Conservation (phyloP, 2,888 invertebrate genomes). For the Rhabditophanes sp. region DNA sequence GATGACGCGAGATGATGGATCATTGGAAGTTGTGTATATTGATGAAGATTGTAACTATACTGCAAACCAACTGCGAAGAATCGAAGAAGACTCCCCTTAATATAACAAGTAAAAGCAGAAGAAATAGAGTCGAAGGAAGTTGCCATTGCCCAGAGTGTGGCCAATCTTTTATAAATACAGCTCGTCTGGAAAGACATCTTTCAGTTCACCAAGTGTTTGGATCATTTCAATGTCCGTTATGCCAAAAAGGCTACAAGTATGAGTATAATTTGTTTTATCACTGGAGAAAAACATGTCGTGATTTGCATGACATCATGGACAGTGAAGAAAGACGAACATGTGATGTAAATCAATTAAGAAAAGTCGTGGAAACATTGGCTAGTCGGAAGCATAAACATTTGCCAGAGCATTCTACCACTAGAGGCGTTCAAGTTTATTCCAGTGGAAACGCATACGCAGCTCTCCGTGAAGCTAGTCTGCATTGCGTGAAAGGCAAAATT, state of each 20-base stretch:
- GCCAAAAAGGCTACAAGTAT: constrained; percentile 37
- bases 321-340: constrained; percentile 12
- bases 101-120: constrained; percentile 13
- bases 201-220: constrained; percentile 33
- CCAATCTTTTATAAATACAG: constrained; percentile 31
- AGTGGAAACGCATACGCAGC: too few relatives aligned
- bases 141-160: constrained; percentile 27
- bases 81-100: too few relatives aligned
- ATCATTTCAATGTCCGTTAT: constrained; percentile 21
- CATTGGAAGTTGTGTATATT: too few relatives aligned
- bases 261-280: constrained; percentile 39
- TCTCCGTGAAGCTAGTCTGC: constrained; percentile 2
- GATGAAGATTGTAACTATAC: too few relatives aligned
- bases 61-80: too few relatives aligned
- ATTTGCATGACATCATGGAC: constrained; percentile 23
- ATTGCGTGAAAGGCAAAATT: background rate
- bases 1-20: too few relatives aligned
- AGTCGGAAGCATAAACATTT: too few relatives aligned
- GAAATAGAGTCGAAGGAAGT: constrained; percentile 25
- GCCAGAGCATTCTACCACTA: too few relatives aligned
- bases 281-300: constrained; percentile 34
- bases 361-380: constrained; percentile 28
- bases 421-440: too few relatives aligned
- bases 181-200: constrained; percentile 31
- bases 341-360: constrained; percentile 26